Percentiles rank a stretch among this genome's conserved stretches.
Conservation (phyloP, 2,888 invertebrate genomes). For the Cheilosia soror region DNA sequence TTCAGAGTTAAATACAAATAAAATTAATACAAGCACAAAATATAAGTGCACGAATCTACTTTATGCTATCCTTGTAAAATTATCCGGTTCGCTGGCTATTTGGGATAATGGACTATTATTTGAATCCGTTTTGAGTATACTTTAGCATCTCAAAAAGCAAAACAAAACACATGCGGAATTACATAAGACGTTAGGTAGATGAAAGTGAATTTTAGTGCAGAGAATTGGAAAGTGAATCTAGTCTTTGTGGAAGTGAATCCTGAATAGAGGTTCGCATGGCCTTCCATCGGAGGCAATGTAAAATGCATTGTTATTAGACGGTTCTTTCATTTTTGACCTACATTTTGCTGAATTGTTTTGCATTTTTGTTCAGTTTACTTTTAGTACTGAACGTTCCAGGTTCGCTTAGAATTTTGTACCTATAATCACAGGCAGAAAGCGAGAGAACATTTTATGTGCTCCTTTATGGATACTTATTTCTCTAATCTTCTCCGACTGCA, state of each 20-base stretch:
- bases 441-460: too few relatives aligned
- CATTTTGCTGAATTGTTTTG: neutral
- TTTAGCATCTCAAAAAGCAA: neutral
- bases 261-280: neutral
- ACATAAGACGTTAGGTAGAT: neutral
- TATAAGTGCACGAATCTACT: neutral
- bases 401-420: neutral
- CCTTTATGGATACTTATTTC: too few relatives aligned
- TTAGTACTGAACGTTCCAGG: neutral
- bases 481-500: too few relatives aligned
- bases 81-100: slow-evolving; percentile 1
- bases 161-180: neutral
- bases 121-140: slow-evolving; percentile 6
- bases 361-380: neutral
- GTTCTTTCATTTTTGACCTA: slow-evolving; percentile 3
- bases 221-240: neutral
- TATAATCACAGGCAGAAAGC: too few relatives aligned
- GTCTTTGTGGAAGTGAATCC: neutral
- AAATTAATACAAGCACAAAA: neutral
- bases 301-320: neutral
- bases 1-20: neutral
- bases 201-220: slow-evolving; percentile 23
- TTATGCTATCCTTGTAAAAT: slow-evolving; percentile 28
- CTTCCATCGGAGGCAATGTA: neutral
- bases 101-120: slow-evolving; percentile 8